phyloP scores from a whole-genome alignment of 92 coral and sea anemone species.

The Montipora capitata region DNA sequence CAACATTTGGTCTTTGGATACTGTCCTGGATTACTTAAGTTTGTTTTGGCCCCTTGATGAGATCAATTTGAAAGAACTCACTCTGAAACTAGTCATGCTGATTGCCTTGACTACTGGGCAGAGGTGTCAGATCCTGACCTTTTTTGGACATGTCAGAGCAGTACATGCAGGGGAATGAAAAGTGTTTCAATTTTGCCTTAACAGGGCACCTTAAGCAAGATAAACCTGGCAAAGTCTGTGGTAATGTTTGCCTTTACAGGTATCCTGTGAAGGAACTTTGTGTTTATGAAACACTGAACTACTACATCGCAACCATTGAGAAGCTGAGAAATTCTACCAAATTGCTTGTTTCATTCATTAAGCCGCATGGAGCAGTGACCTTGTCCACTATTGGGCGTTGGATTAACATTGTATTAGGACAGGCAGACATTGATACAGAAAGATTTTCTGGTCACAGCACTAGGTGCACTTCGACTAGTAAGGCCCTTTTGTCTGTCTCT shows the following conservation, averaged over 20 bases:
- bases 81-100: conserved; percentile 66
- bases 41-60: conserved; percentile 54
- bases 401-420: conserved; percentile 53
- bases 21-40: conserved; percentile 58
- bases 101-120: conserved; percentile 76
- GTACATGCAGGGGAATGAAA: conserved; percentile 30
- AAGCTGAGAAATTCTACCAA: conserved; percentile 44
- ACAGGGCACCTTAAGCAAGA: conserved; percentile 73
- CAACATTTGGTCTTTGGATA: conserved; percentile 64
- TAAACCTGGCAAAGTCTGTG: conserved; percentile 71
- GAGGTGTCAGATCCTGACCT: conserved; percentile 64
- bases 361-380: conserved; percentile 54
- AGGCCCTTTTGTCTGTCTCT: conserved; percentile 64
- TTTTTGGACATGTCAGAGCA: conserved; percentile 58
- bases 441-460: conserved; percentile 61
- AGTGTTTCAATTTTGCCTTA: conserved; percentile 56
- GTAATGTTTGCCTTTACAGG: conserved; percentile 54
- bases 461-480: conserved; percentile 39
- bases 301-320: conserved; percentile 42
- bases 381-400: conserved; percentile 57
- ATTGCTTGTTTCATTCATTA: conserved; percentile 65
- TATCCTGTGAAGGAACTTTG: conserved; percentile 61
- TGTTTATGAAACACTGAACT: conserved; percentile 57
- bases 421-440: not conserved
- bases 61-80: conserved; percentile 58